These are phyloP conservation scores for Sinelater perroti DNA, from an alignment of 2,888 invertebrate genomes.

Conservation along the genomic window DNA sequence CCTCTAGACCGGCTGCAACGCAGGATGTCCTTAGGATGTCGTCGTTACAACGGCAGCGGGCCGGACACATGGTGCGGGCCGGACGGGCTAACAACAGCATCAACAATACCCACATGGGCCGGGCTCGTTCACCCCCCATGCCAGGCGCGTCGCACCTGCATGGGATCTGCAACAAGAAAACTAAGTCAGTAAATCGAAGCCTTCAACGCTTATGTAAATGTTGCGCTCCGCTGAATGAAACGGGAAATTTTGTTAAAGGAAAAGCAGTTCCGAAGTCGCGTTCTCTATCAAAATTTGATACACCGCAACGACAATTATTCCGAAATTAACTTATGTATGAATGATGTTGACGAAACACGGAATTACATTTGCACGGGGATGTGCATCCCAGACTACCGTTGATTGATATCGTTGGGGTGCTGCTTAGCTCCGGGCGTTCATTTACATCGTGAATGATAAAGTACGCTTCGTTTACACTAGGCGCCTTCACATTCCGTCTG, in stretches of 20 bases:
- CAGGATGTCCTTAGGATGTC: slow-evolving; percentile 82
- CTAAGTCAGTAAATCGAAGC: slow-evolving; percentile 25
- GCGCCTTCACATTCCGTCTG: slow-evolving; percentile 34
- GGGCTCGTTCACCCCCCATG: slow-evolving; percentile 60
- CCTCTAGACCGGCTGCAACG: slow-evolving; percentile 79
- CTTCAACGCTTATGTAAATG: slow-evolving; percentile 24
- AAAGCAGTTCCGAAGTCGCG: slow-evolving; percentile 11
- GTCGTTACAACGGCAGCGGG: slow-evolving; percentile 82
- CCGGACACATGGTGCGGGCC: slow-evolving; percentile 70
- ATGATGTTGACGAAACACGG: slow-evolving; percentile 23
- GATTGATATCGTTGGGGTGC: slow-evolving; percentile 38
- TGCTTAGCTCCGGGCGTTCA: slow-evolving; percentile 34
- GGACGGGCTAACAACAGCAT: slow-evolving; percentile 63
- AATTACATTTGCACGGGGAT: slow-evolving; percentile 32
- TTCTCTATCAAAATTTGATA: slow-evolving; percentile 14
- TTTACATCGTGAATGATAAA: slow-evolving; percentile 39
- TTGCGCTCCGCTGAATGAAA: slow-evolving; percentile 20
- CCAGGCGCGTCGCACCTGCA: slow-evolving; percentile 56
- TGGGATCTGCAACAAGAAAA: slow-evolving; percentile 56
- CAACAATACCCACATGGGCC: slow-evolving; percentile 62
- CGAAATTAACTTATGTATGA: slow-evolving; percentile 31
- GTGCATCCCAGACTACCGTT: slow-evolving; percentile 34
- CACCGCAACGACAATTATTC: slow-evolving; percentile 23
- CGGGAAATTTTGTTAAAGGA: slow-evolving; percentile 25
- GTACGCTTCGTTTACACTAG: slow-evolving; percentile 37